These are phyloP conservation scores for Prietella phreatophila DNA, from an alignment of 2,113 vertebrate species.

Conservation along the genomic window DNA sequence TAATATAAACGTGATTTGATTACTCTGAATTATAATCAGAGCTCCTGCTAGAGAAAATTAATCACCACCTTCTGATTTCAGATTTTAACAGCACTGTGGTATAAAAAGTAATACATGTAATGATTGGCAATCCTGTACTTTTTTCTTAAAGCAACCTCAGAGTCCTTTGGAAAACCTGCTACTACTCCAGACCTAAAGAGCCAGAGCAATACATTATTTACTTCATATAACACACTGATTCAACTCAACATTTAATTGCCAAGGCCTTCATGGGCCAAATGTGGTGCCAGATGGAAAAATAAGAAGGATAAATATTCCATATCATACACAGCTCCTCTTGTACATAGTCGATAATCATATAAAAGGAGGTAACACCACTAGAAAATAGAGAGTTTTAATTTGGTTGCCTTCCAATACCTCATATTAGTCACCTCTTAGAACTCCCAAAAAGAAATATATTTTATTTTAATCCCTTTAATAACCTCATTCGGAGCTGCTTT, in stretches of 20 bases:
- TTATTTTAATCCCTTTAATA: neutral
- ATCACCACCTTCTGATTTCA: neutral
- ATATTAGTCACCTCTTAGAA: neutral
- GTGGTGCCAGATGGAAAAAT: neutral
- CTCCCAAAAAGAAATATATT: neutral
- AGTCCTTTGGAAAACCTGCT: neutral
- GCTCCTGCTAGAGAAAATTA: neutral
- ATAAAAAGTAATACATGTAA: neutral
- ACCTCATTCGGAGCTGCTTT: conserved; percentile 17
- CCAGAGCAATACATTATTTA: neutral
- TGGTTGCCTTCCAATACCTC: neutral
- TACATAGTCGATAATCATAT: neutral
- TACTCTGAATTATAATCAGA: neutral
- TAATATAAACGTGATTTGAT: neutral
- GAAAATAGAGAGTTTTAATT: neutral
- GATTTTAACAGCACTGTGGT: neutral
- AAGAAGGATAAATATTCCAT: neutral
- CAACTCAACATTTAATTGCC: neutral
- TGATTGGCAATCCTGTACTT: neutral
- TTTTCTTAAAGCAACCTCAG: neutral
- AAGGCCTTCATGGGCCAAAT: neutral
- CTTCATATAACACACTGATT: neutral
- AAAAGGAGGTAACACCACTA: neutral
- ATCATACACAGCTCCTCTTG: neutral
- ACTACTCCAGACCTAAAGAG: too few species aligned